phyloP scores from a whole-genome alignment of 2,888 invertebrate genomes.

The Corbicula japonica region DNA sequence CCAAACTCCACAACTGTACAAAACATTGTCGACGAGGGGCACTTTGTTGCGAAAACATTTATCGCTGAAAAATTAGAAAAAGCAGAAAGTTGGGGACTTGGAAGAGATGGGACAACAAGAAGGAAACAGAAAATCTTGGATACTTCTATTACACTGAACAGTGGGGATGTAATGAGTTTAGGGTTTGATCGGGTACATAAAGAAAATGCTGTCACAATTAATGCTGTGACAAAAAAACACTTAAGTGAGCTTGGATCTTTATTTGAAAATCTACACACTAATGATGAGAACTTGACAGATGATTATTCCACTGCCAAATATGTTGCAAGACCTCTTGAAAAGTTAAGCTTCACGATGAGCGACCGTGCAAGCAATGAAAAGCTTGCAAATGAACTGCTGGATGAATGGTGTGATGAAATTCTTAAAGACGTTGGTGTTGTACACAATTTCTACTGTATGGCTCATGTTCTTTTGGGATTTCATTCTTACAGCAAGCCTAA shows the following conservation, averaged over 20 bases:
- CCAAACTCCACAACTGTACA: slow-evolving; percentile 25
- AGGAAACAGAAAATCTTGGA: slow-evolving; percentile 54
- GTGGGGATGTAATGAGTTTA: slow-evolving; percentile 42
- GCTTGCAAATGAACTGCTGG: no score
- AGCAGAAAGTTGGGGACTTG: slow-evolving; percentile 45
- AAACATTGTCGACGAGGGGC: slow-evolving; percentile 43
- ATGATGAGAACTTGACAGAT: no score
- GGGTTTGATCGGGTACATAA: slow-evolving; percentile 25
- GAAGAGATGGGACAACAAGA: slow-evolving; percentile 46
- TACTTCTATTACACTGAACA: slow-evolving; percentile 37
- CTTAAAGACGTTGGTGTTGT: no score
- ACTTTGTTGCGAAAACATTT: slow-evolving; percentile 47
- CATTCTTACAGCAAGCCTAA: no score
- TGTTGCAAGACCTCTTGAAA: no score
- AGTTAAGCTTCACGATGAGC: no score
- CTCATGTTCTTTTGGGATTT: no score
- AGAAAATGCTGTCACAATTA: slow-evolving; percentile 38
- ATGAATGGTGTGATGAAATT: no score
- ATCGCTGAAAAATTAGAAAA: slow-evolving; percentile 31
- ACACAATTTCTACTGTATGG: no score
- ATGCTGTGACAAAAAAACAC: slow-evolving; percentile 16
- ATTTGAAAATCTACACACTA: background rate
- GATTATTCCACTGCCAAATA: no score
- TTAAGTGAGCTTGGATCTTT: slow-evolving; percentile 19
- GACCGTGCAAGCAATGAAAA: no score